Evolutionary conservation across 2,888 invertebrate species (phyloP), one percentile per base, ranked within the genome.

Genomic region (Epirrita christyi): DNA sequence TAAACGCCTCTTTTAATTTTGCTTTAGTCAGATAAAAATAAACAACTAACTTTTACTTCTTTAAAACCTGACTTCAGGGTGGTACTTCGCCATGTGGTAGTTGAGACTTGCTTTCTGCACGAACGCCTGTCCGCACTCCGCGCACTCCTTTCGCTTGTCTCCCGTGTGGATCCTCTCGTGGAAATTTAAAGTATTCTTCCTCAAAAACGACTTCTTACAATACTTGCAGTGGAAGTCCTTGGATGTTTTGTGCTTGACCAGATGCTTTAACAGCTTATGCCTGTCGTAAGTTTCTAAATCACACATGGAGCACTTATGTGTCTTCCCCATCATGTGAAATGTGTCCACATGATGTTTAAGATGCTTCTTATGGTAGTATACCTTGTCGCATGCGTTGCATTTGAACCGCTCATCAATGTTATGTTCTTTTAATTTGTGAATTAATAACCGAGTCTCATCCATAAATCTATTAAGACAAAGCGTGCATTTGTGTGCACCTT

Each of bases 101-200:
- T 89, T 90, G 50, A 88, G 63, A 57, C 90, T 89, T 0, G 89
- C 86, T 61, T 90, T 90, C 59, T 91, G 89, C 0, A 89, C 89
- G 54, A 90, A 92, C 37, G 87, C 86, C 56, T 90, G 84, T 0
- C 86, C 80, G 45, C 91, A 90, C 0, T 78, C 76, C 1, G 59
- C 66, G 58, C 91, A 91, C 0, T 85, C 78, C 50, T 89, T 86
- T 61, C 83, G 68, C 36, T 80, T 72, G 34, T 90, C 90, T 0
- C 83, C 88, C 0, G 86, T 89, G 28, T 91, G 90, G 0, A 90
- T 88, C 55, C 80, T 67, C 63, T 87, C 88, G 10, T 90, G 91
- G 0, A 83, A 52, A 27, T 68, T 73, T 60, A 87, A 47, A 0
- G 80, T 88, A 0, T 78, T 68, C 60, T 77, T 86, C 61, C 90